Conservation (phyloP, 2,113 vertebrate species). For the Coryphaenoides rupestris region DNA sequence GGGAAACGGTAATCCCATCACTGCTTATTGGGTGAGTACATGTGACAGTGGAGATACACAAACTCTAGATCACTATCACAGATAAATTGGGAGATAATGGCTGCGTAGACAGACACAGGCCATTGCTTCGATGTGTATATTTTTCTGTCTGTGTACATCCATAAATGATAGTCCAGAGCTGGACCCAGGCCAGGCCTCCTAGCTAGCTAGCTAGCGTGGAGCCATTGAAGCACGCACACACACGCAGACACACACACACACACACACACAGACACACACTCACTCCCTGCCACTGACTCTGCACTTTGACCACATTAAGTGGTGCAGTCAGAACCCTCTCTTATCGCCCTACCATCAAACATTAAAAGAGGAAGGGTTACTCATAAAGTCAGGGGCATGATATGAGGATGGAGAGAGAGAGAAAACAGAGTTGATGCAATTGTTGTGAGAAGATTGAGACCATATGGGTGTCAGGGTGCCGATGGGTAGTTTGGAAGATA, state of each 20-base stretch:
- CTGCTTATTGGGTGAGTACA: conserved; percentile 58
- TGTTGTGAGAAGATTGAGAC: too few species aligned
- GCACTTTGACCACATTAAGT: conserved; percentile 79
- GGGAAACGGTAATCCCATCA: conserved; percentile 56
- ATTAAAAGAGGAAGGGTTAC: conserved; percentile 67
- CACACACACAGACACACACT: not conserved
- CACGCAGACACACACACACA: conserved; percentile 13
- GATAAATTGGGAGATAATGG: conserved; percentile 63
- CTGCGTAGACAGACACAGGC: conserved; percentile 41
- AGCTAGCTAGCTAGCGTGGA: not conserved
- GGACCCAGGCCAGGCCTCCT: conserved; percentile 17
- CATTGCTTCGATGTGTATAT: conserved; percentile 53
- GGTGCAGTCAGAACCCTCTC: conserved; percentile 48
- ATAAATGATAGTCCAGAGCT: conserved; percentile 28
- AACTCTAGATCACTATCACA: conserved; percentile 64
- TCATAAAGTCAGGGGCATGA: conserved; percentile 51
- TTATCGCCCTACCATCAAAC: conserved; percentile 74
- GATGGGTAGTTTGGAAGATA: too few species aligned
- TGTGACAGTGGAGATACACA: conserved; percentile 63
- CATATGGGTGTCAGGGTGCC: too few species aligned
- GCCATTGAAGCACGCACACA: conserved; percentile 9
- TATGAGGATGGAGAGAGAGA: conserved; percentile 33
- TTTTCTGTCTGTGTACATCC: conserved; percentile 43
- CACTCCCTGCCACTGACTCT: conserved; percentile 25
- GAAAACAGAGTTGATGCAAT: not conserved